A percentile compares a stretch with the other conserved stretches of the same genome.
These are phyloP conservation scores for Formica exsecta DNA, from an alignment of 1,140 invertebrate genomes.

Conservation along the genomic window DNA sequence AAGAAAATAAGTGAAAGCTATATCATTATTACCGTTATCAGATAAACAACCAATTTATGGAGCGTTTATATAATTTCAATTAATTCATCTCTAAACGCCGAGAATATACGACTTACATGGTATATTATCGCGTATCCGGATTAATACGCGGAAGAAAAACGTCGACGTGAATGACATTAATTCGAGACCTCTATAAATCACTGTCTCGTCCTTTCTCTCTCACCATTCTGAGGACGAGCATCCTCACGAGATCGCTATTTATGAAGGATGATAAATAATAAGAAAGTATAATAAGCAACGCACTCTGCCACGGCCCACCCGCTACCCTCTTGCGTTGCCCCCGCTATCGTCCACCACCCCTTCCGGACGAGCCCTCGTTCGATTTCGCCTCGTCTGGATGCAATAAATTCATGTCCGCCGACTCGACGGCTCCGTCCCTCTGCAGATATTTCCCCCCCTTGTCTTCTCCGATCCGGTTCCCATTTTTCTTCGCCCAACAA, in stretches of 20 bases:
- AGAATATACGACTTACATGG: not conserved
- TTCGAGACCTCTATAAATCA: constrained; percentile 65
- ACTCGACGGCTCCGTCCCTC: constrained; percentile 40
- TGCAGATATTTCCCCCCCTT: constrained; percentile 32
- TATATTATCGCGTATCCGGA: constrained; percentile 42
- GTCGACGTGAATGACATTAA: constrained; percentile 57
- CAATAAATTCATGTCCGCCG: constrained; percentile 68
- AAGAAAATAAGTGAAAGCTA: not conserved
- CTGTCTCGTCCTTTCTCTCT: not conserved
- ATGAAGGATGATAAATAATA: constrained; percentile 73
- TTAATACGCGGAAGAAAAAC: constrained; percentile 64
- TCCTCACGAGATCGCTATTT: constrained; percentile 53
- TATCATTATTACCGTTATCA: not conserved
- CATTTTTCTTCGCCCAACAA: constrained; percentile 7
- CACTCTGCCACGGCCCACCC: constrained; percentile 41
- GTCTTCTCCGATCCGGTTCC: not conserved
- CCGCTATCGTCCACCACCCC: not conserved
- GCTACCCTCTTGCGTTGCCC: not conserved
- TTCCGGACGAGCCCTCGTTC: not conserved
- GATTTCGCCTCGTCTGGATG: constrained; percentile 47
- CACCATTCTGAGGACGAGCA: not conserved
- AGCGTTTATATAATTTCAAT: not conserved
- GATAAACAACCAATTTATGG: not conserved
- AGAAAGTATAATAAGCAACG: constrained; percentile 73
- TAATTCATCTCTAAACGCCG: not conserved